Conservation (phyloP, 2,797 vertebrate species). For the Vultur gryphus region DNA sequence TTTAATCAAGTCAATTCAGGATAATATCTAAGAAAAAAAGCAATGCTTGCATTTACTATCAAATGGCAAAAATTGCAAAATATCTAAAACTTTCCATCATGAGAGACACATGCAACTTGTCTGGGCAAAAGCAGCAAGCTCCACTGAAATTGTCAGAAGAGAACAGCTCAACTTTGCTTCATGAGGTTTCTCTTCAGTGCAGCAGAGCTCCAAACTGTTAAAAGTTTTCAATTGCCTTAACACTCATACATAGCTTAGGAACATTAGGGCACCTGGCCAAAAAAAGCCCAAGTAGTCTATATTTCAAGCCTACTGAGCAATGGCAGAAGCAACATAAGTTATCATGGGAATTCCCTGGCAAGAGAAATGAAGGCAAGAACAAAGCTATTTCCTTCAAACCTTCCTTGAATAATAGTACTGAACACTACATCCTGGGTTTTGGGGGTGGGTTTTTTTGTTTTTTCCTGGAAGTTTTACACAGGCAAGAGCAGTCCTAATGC, state of each 20-base stretch:
- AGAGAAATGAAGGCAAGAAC: background rate
- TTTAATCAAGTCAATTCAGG: background rate
- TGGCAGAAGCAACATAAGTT: background rate
- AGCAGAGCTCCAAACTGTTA: background rate
- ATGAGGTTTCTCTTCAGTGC: background rate
- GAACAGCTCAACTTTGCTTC: background rate
- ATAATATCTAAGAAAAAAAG: background rate
- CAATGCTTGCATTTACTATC: background rate
- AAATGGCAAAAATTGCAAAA: background rate
- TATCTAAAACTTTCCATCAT: background rate
- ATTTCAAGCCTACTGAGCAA: background rate
- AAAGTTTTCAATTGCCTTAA: background rate
- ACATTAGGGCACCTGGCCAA: background rate
- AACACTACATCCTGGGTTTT: rapidly evolving
- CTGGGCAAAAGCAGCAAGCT: background rate
- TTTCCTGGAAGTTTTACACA: background rate
- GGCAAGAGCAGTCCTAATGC: background rate
- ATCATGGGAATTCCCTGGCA: background rate
- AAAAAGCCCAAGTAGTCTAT: background rate
- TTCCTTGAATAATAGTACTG: background rate
- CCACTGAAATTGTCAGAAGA: background rate
- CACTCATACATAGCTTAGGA: background rate
- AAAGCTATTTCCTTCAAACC: background rate
- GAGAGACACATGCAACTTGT: background rate
- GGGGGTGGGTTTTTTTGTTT: background rate